Base-by-base conservation (phyloP, 2,113 vertebrate species). In the Otis tarda region DNA sequence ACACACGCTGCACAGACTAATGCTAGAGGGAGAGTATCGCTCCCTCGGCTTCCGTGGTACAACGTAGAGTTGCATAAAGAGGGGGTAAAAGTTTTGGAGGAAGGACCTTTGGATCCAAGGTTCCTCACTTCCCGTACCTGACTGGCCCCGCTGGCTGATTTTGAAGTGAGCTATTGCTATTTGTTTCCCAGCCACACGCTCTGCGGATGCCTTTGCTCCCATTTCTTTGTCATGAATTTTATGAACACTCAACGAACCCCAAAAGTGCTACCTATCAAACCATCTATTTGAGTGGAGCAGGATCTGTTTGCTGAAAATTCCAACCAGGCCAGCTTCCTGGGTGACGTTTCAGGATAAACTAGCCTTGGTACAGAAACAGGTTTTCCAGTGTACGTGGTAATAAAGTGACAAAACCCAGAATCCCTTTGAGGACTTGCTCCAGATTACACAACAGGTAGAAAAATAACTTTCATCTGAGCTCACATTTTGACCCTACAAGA, bases 1-100 rank as follows among this genome's bases (percentile, higher is more conserved):
- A 20, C 0, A 22, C 0, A 2, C 4, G 1, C 59, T 15, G 30
- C 61, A 31, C 9, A 11, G 70, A 31, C 18, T 3, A 3, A 41
- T 7, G 35, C 55, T 8, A 5, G 6, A 27, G 33, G 59, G 23
- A 60, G 3, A 21, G 9, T 5, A 6, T 3, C 27, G 70, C 28
- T 55, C 24, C 56, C 41, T 24, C 10, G 56, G 60, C 28, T 76
- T 14, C 50, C 31, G 14, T 14, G 74, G 43, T 10, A 50, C 37
- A 18, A 27, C 0, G 3, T 9, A 19, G 8, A 41, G 47, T 2
- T n/a, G 70, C 55, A 60, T 14, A 17, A 65, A 22, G 0, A 43
- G 16, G 9, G 47, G 7, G 12, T 14, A 69, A 7, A 52, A 22
- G 20, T 7, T n/a, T 28, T 47, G 57, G 57, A 59, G n/a, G 41